Base-by-base conservation (phyloP, 2,888 invertebrate species). In the Hypolimnas misippus region DNA sequence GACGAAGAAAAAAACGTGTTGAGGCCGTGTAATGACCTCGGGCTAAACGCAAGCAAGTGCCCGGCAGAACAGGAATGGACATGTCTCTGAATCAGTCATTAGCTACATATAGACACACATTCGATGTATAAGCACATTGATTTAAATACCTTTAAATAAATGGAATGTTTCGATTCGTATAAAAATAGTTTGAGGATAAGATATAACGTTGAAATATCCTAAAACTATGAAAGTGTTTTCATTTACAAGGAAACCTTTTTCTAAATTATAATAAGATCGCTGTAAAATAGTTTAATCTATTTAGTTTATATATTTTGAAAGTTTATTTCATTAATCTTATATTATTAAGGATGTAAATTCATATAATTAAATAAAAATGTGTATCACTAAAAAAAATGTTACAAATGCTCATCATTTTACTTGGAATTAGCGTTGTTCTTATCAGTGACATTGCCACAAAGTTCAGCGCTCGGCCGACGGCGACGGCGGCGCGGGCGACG, bases 361-460 rank as follows among this genome's bases (percentile, higher is more conserved):
- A n/a, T 38, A n/a, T n/a, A 38, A 4, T 12, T 46, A 10, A 5
- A 46, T 1, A 5, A 21, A 19, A 19, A 19, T 12, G 7, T 42
- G 6, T 4, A 10, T 2, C 25, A 1, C n/a, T 14, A 2, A 35
- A 51, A 44, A 44, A 46, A n/a, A 21, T 21, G 17, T 57, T 29
- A 8, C 35, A 46, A 54, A 5, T 54, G 49, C n/a, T 60, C 31
- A 25, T 70, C 65, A 74, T 70, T 69, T 75, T 73, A 76, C 77
- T 81, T 63, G 73, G 76, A 78, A 78, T 79, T 81, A 81, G 79
- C 76, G 73, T 76, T 69, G 76, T 84, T 49, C 49, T 49, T 86
- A 89, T 88, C 88, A 81, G 81, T 76, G 79, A 78, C 82, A 83
- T 82, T 85, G 87, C 82, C 84, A 81, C 81, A 77, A 79, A 84